These are phyloP conservation scores for Chrysina gloriosa DNA, from an alignment of 2,888 invertebrate species.

Conservation along the genomic window DNA sequence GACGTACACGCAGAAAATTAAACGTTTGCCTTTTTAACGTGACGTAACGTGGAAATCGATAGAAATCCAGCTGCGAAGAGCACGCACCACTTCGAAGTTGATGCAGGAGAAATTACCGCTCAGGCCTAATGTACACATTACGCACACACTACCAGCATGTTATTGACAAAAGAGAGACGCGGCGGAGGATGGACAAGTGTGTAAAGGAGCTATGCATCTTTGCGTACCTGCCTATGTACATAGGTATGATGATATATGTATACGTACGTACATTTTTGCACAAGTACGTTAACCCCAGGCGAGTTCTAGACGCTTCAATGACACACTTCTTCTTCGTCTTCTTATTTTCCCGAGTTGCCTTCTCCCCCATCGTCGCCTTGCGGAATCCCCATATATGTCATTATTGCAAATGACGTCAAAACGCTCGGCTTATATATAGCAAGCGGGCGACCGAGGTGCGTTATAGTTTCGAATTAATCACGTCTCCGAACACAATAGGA, in stretches of 20 bases:
- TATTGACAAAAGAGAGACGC: constrained; percentile 1
- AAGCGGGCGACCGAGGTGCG: neutral
- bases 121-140: neutral
- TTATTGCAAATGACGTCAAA: constrained; percentile 32
- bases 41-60: constrained; percentile 1
- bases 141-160: neutral
- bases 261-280: neutral
- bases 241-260: no score
- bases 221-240: neutral
- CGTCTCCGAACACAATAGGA: neutral
- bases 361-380: constrained; percentile 9
- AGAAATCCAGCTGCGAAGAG: neutral
- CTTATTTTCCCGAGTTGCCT: constrained; percentile 25
- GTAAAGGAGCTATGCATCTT: no score
- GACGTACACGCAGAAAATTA: neutral
- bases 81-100: neutral
- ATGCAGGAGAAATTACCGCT: neutral
- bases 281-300: constrained; percentile 19
- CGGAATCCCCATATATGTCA: constrained; percentile 27
- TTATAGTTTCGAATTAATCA: constrained; percentile 4
- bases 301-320: constrained; percentile 43
- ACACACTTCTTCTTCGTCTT: constrained; percentile 43
- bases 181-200: neutral
- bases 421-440: constrained; percentile 2
- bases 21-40: neutral